Percentiles rank a stretch among this genome's conserved stretches.
phyloP scores from a whole-genome alignment of 2,113 vertebrate species.

The Okapia johnstoni region DNA sequence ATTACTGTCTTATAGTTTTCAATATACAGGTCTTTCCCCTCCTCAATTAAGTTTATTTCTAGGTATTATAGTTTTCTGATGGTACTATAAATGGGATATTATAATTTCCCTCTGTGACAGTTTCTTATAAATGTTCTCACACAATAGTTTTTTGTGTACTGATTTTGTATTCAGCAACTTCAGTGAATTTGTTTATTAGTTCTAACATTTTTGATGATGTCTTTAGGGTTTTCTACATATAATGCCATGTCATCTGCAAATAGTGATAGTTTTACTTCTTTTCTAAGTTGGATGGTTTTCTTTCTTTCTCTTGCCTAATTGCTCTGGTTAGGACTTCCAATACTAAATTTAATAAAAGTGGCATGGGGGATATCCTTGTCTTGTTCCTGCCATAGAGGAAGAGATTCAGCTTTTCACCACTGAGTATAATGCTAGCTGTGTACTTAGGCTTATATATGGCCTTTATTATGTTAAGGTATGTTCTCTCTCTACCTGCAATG shows the following conservation, averaged over 20 bases:
- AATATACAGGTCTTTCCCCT: neutral
- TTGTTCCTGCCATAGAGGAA: neutral
- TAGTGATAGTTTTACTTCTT: neutral
- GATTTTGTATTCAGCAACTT: neutral
- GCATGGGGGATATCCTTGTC: neutral
- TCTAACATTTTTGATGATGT: neutral
- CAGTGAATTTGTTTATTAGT: neutral
- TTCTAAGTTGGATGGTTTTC: neutral
- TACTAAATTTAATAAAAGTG: neutral
- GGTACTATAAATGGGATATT: neutral
- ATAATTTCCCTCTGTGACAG: neutral
- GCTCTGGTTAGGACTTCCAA: neutral
- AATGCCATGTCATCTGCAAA: neutral
- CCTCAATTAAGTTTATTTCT: neutral
- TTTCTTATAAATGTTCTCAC: neutral
- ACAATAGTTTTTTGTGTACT: neutral
- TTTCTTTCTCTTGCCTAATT: neutral
- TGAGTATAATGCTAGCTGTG: neutral
- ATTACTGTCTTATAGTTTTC: neutral
- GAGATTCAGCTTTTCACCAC: neutral
- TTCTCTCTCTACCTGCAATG: neutral
- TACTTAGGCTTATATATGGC: neutral
- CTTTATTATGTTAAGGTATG: neutral
- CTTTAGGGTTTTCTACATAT: neutral
- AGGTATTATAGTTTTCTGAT: neutral